A percentile compares a stretch with the other conserved stretches of the same genome.
Conservation (phyloP, 1,140 invertebrate species). For the Capitella teleta region DNA sequence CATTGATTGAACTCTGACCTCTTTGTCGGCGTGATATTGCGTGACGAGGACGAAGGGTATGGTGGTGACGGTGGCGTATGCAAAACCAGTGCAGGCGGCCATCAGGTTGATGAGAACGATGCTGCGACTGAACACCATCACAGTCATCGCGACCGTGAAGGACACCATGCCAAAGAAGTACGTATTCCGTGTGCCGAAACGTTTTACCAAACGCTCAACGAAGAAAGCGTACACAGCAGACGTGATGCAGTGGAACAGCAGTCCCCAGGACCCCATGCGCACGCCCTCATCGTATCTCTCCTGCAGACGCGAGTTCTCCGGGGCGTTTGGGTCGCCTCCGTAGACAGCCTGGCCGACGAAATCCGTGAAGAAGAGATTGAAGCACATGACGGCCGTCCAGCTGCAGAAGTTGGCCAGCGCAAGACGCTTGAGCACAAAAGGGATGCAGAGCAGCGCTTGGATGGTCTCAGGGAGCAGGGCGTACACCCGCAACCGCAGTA, state of each 20-base stretch:
- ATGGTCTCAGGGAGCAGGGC: conserved; percentile 22
- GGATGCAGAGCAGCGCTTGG: conserved; percentile 27
- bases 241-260: conserved; percentile 44
- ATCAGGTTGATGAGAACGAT: conserved; percentile 37
- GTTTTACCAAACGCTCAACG: conserved; percentile 37
- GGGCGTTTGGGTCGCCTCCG: conserved; percentile 41
- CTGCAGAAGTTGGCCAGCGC: conserved; percentile 34
- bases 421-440: conserved; percentile 35
- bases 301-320: conserved; percentile 25
- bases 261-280: conserved; percentile 45
- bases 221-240: conserved; percentile 41
- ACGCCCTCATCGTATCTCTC: conserved; percentile 45
- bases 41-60: conserved; percentile 45
- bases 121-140: conserved; percentile 36
- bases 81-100: conserved; percentile 43
- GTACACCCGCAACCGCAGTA: conserved; percentile 11
- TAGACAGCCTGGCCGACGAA: conserved; percentile 46
- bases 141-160: conserved; percentile 40
- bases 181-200: conserved; percentile 33
- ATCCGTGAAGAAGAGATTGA: conserved; percentile 47
- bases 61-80: conserved; percentile 43
- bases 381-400: conserved; percentile 44
- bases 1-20: conserved; percentile 28
- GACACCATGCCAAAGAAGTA: conserved; percentile 40
- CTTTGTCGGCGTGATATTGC: conserved; percentile 40